Conservation (phyloP, 2,113 vertebrate genomes). For the Pygoscelis antarcticus region DNA sequence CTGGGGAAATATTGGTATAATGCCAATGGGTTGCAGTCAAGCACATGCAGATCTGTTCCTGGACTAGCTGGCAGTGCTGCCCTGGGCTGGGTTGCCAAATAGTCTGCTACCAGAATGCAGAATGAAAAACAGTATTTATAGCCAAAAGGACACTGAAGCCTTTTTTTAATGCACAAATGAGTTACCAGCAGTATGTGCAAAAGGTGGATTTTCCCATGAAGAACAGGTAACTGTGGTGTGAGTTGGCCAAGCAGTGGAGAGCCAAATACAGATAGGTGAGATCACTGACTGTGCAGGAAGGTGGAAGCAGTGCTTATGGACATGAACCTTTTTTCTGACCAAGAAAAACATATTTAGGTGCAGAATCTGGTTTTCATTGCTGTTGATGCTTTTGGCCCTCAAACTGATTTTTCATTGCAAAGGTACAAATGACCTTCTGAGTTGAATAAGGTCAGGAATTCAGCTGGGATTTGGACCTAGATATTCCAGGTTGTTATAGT, state of each 20-base stretch:
- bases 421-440: neutral
- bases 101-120: neutral
- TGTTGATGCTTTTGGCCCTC: neutral
- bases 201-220: neutral
- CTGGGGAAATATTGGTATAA: neutral
- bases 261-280: neutral
- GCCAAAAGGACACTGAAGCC: neutral
- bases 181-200: neutral
- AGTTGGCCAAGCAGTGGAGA: neutral
- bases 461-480: neutral
- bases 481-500: neutral
- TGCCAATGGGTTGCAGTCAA: neutral
- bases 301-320: neutral
- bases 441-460: neutral
- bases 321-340: accelerated
- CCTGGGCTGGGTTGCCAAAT: neutral
- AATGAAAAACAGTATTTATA: neutral
- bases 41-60: neutral
- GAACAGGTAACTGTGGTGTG: neutral
- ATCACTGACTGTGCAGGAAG: neutral
- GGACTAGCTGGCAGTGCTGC: neutral
- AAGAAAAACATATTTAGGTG: neutral
- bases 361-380: neutral
- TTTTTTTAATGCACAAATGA: neutral
- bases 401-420: neutral